A percentile compares a stretch with the other conserved stretches of the same genome.
These are phyloP conservation scores for Apostichopus californicus DNA, from an alignment of 35 echinoderm and acorn worm genomes.

Conservation along the genomic window DNA sequence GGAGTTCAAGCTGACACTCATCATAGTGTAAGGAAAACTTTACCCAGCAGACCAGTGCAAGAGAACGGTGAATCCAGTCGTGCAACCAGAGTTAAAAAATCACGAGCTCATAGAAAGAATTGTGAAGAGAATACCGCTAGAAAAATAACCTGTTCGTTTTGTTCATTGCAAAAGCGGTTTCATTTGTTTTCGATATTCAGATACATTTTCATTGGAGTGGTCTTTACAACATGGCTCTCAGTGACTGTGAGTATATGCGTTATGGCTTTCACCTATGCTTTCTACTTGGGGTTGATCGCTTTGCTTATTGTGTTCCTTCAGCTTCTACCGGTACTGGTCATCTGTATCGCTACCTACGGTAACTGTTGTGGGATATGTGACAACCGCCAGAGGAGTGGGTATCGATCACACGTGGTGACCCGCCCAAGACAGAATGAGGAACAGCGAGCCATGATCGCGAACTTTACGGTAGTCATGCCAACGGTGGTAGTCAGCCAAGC, in stretches of 20 bases:
- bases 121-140: background rate
- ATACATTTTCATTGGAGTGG: conserved; percentile 40
- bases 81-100: background rate
- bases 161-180: conserved; percentile 27
- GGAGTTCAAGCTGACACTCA: background rate
- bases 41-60: background rate
- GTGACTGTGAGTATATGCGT: conserved; percentile 41
- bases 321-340: conserved; percentile 10
- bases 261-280: conserved; percentile 21
- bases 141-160: background rate
- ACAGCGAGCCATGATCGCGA: background rate
- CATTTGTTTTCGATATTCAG: conserved; percentile 35
- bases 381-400: background rate
- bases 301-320: conserved; percentile 31
- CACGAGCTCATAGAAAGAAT: background rate
- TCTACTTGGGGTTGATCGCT: conserved; percentile 16
- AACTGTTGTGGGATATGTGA: conserved; percentile 54
- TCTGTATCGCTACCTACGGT: conserved; percentile 30
- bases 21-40: background rate
- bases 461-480: conserved; percentile 36
- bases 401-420: background rate
- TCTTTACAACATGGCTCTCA: conserved; percentile 9
- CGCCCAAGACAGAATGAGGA: background rate
- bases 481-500: conserved; percentile 49
- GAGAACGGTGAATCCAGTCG: background rate